These are phyloP conservation scores for Tenthredo notha DNA, from an alignment of 2,888 invertebrate species.

Conservation along the genomic window DNA sequence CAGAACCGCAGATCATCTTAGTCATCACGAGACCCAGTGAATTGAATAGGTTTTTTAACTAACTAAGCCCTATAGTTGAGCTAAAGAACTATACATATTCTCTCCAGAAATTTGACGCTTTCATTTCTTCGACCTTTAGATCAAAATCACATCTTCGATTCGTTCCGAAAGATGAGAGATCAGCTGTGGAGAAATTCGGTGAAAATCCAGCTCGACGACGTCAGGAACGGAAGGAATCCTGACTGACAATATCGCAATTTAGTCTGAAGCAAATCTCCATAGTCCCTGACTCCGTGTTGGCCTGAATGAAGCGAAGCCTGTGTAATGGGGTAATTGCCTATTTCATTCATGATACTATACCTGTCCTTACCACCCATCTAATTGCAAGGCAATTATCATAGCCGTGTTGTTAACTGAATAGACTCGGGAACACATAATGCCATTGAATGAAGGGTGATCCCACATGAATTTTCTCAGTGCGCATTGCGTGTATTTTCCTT, in stretches of 20 bases:
- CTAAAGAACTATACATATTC: neutral
- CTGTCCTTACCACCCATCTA: neutral
- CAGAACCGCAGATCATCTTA: neutral
- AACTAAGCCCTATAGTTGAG: neutral
- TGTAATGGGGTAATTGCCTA: neutral
- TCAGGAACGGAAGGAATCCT: neutral
- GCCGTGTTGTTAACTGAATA: neutral
- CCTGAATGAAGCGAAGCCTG: neutral
- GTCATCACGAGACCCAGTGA: neutral
- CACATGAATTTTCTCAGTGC: neutral
- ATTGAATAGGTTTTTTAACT: neutral
- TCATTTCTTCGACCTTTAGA: neutral
- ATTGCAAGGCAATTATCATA: neutral
- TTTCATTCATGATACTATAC: neutral
- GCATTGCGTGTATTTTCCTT: neutral
- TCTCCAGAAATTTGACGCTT: neutral
- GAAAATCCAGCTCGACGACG: neutral
- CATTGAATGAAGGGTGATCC: neutral
- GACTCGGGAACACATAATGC: neutral
- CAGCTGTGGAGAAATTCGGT: neutral
- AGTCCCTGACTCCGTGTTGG: neutral
- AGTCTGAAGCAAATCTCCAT: neutral
- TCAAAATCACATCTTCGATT: neutral
- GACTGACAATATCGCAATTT: neutral
- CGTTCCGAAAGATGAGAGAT: neutral